These are phyloP conservation scores for Myotis daubentonii DNA, from an alignment of 2,797 vertebrate species.

Conservation along the genomic window DNA sequence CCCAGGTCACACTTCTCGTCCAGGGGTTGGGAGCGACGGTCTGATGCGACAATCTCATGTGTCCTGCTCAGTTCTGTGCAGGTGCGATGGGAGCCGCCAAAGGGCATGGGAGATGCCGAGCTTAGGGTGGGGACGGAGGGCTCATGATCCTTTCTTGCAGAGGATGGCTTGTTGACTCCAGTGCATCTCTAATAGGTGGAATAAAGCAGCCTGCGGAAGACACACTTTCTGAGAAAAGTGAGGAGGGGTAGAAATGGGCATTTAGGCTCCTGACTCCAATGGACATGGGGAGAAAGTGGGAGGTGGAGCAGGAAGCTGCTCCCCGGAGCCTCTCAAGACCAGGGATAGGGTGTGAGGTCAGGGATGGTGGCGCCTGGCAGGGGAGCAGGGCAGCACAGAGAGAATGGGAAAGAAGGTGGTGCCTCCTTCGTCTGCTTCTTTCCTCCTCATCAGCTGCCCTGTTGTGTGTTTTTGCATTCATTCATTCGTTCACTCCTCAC, in stretches of 20 bases:
- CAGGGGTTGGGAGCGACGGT: not conserved
- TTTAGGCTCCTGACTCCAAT: not conserved
- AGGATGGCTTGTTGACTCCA: not conserved
- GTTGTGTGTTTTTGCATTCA: not conserved
- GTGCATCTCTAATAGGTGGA: not conserved
- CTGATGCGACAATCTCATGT: not conserved
- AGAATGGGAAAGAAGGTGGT: not conserved
- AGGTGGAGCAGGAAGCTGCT: not conserved
- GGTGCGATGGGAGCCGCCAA: not conserved
- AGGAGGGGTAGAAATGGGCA: not conserved
- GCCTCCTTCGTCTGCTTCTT: not conserved
- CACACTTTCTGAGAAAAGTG: not conserved
- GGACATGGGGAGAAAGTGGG: not conserved
- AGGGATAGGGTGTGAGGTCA: not conserved
- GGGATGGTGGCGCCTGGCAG: accelerated
- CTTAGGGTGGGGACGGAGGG: not conserved
- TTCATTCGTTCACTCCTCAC: not conserved
- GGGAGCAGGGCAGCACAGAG: not conserved
- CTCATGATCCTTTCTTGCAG: not conserved
- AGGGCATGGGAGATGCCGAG: not conserved
- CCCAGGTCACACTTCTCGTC: not conserved
- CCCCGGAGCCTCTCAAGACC: not conserved
- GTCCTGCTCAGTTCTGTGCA: not conserved
- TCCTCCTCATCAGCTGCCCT: not conserved
- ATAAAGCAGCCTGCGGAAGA: not conserved